phyloP scores from a whole-genome alignment of 2,888 invertebrate species.

The Nasonia oneida region DNA sequence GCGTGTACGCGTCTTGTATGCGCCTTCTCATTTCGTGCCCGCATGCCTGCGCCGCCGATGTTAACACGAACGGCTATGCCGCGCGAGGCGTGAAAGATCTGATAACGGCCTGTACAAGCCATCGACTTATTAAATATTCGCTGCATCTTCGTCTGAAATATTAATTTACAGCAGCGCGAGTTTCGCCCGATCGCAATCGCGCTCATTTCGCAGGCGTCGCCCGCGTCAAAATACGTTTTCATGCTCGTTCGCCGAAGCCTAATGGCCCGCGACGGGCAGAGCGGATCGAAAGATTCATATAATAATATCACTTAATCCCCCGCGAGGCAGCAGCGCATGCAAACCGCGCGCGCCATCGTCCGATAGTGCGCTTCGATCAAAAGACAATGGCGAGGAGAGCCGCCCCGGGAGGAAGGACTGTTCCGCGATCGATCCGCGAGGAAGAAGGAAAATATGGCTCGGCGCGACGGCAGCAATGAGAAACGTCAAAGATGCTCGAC shows the following conservation, averaged over 20 bases:
- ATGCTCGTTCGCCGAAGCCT: background rate
- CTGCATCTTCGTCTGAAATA: constrained; percentile 22
- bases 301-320: constrained; percentile 5
- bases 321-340: background rate
- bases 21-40: background rate
- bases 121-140: constrained; percentile 55
- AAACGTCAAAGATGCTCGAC: constrained; percentile 14
- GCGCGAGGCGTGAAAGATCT: constrained; percentile 52
- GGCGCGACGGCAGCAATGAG: background rate
- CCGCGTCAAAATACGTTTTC: constrained; percentile 6
- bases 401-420: background rate
- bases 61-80: constrained; percentile 22
- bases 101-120: constrained; percentile 42
- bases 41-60: constrained; percentile 12
- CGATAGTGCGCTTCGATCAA: background rate
- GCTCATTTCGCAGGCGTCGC: background rate
- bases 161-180: constrained; percentile 23
- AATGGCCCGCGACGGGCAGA: background rate
- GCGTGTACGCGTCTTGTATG: background rate
- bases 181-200: background rate
- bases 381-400: constrained; percentile 2
- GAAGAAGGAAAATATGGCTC: background rate
- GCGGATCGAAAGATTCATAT: background rate
- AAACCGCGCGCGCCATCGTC: background rate
- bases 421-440: background rate